Conservation (phyloP, 2,888 invertebrate species). For the Cenopis cana region DNA sequence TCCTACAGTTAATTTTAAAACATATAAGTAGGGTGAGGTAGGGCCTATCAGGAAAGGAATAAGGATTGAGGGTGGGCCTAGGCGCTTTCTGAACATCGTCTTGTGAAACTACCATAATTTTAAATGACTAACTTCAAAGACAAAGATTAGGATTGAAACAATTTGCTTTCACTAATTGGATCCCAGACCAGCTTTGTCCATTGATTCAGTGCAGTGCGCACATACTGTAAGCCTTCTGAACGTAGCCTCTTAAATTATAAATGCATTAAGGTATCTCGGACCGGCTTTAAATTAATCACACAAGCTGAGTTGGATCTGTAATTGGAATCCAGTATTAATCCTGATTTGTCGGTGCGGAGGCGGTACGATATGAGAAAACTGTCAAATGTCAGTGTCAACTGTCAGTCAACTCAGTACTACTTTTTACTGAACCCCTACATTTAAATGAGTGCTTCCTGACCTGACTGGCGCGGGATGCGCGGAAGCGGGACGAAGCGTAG, state of each 20-base stretch:
- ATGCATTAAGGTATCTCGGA: constrained; percentile 28
- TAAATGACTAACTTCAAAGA: not conserved
- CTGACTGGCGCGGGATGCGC: too few relatives aligned
- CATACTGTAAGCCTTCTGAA: not conserved
- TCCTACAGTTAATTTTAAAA: too few relatives aligned
- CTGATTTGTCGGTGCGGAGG: too few relatives aligned
- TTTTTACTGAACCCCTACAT: too few relatives aligned
- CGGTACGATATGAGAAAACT: too few relatives aligned
- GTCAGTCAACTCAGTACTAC: too few relatives aligned
- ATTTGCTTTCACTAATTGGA: constrained; percentile 2
- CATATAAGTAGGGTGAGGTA: too few relatives aligned
- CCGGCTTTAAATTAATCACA: constrained; percentile 17
- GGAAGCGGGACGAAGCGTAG: too few relatives aligned
- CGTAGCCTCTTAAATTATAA: constrained; percentile 20
- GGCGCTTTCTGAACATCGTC: not conserved
- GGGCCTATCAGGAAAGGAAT: too few relatives aligned
- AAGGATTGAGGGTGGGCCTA: too few relatives aligned
- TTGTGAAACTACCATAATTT: not conserved
- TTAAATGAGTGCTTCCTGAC: too few relatives aligned
- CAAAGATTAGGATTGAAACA: not conserved
- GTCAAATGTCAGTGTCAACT: too few relatives aligned
- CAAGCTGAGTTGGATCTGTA: not conserved
- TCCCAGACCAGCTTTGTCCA: not conserved
- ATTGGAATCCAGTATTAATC: constrained; percentile 8
- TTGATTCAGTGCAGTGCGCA: constrained; percentile 12